These are phyloP conservation scores for Microtus montanus DNA, from an alignment of 2,113 vertebrate species.

Conservation along the genomic window DNA sequence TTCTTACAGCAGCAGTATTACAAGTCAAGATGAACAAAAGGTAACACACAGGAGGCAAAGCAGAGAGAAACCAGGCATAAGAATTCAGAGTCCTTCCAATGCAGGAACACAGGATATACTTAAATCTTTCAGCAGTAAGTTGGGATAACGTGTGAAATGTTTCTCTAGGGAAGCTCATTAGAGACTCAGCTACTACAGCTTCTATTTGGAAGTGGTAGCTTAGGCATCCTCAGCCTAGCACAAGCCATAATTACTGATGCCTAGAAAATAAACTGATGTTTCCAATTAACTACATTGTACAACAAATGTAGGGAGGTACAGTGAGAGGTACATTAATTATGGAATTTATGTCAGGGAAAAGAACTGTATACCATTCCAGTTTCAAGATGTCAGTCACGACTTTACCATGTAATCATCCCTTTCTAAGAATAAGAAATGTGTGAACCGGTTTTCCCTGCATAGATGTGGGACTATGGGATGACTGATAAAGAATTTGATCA, in stretches of 20 bases:
- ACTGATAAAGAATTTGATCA: neutral
- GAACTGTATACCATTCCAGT: neutral
- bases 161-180: conserved; percentile 8
- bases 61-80: neutral
- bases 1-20: neutral
- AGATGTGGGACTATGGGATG: neutral
- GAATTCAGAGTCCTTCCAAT: neutral
- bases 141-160: neutral
- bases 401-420: neutral
- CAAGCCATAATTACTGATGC: neutral
- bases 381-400: neutral
- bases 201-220: neutral
- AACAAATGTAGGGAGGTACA: neutral
- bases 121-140: neutral
- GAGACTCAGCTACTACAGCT: neutral
- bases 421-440: neutral
- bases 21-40: neutral
- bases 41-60: neutral
- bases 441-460: neutral
- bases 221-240: neutral
- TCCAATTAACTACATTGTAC: neutral
- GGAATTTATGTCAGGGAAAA: neutral
- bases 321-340: conserved; percentile 1
- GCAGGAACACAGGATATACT: neutral
- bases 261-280: conserved; percentile 9